Evolutionary conservation across 2,888 invertebrate species (phyloP), one percentile per base, ranked within the genome.

Genomic region (Scotopteryx bipunctaria): DNA sequence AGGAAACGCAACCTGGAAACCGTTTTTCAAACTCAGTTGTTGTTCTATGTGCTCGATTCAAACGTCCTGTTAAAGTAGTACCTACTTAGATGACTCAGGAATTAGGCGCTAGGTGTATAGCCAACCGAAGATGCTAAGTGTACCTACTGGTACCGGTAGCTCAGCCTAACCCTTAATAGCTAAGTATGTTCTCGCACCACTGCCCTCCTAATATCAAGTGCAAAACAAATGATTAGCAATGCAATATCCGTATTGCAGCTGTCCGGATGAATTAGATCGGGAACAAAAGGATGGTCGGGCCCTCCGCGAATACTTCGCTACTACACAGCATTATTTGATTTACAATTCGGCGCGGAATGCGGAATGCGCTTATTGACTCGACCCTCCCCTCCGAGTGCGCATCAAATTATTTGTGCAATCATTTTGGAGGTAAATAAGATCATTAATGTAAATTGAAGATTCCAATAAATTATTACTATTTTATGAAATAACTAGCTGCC

Each of bases 281-380:
- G 54, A 40, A 46, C 41, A 43, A 45, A 42, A 33, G 50, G 33
- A 15, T 14, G 40, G 37, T 5, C n/a, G n/a, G n/a, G n/a, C n/a
- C n/a, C 42, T 37, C 21, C 9, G 5, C 8, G 17, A 14, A 72
- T 81, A 81, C 83, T 83, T 78, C 82, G 83, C 77, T 73, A 77
- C 82, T 23, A 14, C 45, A 78, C 82, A 81, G 80, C 82, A 86
- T 88, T 89, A 87, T 89, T 89, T 88, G 87, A 89, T 89, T 88
- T 87, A 82, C 81, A 86, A 88, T 88, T 86, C 71, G 81, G 59
- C 69, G 69, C 66, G 86, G 83, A 82, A 84, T 86, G 69, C 66
- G 86, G 83, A 82, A 84, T 86, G 83, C 73, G 76, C 80, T 84
- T 81, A 86, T 85, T 83, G 81, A 86, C 73, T 83, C 63, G 51